phyloP scores from a whole-genome alignment of 2,888 invertebrate genomes.

The Leucoma salicis region DNA sequence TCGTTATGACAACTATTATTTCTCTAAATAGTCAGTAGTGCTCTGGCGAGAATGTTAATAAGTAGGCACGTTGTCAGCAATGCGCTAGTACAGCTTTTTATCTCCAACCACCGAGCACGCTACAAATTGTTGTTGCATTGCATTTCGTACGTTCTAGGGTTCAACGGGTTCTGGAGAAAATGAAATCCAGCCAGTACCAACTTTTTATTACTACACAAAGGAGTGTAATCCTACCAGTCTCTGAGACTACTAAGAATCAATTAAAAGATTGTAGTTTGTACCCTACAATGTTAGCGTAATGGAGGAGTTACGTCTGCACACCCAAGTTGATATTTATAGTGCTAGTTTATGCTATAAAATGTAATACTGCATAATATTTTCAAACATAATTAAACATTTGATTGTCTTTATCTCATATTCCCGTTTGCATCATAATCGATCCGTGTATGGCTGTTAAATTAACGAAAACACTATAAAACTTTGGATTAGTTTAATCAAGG shows the following conservation, averaged over 20 bases:
- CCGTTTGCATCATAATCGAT: too few relatives aligned
- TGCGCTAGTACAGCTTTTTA: conserved; percentile 48
- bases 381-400: too few relatives aligned
- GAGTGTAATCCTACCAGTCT: background rate
- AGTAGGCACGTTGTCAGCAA: conserved; percentile 53
- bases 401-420: too few relatives aligned
- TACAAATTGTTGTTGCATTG: conserved; percentile 47
- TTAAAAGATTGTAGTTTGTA: conserved; percentile 12
- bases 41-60: conserved; percentile 75
- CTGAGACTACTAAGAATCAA: conserved; percentile 8
- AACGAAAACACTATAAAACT: too few relatives aligned
- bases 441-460: too few relatives aligned
- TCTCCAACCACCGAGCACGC: conserved; percentile 40
- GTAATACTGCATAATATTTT: too few relatives aligned
- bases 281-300: background rate
- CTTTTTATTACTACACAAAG: conserved; percentile 7
- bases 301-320: too few relatives aligned
- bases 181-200: conserved; percentile 26
- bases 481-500: too few relatives aligned
- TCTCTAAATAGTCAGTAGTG: conserved; percentile 70
- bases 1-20: conserved; percentile 60
- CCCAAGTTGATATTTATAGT: too few relatives aligned
- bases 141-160: conserved; percentile 50
- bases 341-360: too few relatives aligned
- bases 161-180: conserved; percentile 38